phyloP scores from a whole-genome alignment of 2,113 vertebrate genomes.

The Psittacula cyanocephala region DNA sequence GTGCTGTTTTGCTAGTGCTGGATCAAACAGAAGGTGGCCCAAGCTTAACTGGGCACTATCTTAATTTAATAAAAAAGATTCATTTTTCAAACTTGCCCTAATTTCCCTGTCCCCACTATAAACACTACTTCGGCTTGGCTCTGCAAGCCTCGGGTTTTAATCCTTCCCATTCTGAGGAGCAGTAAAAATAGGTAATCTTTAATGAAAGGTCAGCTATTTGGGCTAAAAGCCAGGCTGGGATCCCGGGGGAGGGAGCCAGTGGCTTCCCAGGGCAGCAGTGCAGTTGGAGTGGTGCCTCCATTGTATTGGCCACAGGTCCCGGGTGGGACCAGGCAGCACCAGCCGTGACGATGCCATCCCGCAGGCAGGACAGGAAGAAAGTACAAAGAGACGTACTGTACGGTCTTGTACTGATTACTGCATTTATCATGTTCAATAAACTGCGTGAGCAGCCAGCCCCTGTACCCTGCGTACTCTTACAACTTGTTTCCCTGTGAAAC shows the following conservation, averaged over 20 bases:
- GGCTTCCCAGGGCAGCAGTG: not conserved
- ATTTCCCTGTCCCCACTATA: not conserved
- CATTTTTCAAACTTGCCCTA: not conserved
- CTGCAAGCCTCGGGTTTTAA: not conserved
- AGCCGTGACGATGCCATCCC: not conserved
- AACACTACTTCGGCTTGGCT: not conserved
- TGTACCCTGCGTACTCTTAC: not conserved
- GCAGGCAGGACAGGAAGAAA: not conserved
- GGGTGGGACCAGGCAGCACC: not conserved
- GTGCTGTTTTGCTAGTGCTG: not conserved
- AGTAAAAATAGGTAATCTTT: slow-evolving; percentile 60
- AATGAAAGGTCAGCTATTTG: slow-evolving; percentile 43
- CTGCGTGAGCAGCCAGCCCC: not conserved
- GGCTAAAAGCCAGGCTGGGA: slow-evolving; percentile 9
- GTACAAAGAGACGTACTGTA: not conserved
- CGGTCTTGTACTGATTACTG: not conserved
- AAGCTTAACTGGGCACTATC: not conserved
- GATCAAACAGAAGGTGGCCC: not conserved
- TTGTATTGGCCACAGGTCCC: not conserved
- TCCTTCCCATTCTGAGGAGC: not conserved
- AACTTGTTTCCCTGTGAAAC: slow-evolving; percentile 7
- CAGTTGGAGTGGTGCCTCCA: not conserved
- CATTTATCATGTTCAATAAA: slow-evolving; percentile 4
- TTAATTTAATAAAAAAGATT: not conserved
- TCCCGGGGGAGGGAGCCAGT: not conserved